These are phyloP conservation scores for Hydraecia micacea DNA, from an alignment of 2,888 invertebrate species.

Conservation along the genomic window DNA sequence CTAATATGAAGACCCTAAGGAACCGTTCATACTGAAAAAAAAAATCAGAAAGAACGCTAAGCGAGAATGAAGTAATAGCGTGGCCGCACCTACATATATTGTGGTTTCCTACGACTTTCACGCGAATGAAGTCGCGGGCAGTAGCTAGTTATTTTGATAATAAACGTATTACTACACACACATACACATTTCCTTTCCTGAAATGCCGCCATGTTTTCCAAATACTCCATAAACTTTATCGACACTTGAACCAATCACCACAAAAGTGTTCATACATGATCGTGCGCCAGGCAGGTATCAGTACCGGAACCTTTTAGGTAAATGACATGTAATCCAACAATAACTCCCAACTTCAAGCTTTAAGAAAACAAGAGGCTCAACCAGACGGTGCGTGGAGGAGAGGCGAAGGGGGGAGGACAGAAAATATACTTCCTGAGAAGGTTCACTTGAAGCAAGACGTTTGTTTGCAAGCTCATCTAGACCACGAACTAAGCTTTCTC, in stretches of 20 bases:
- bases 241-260: constrained; percentile 2
- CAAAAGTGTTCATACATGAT: constrained; percentile 16
- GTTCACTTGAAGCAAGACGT: constrained; percentile 8
- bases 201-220: neutral
- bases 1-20: no score
- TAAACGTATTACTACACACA: neutral
- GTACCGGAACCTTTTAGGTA: constrained; percentile 53
- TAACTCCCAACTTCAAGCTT: constrained; percentile 50
- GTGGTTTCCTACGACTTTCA: no score
- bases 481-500: neutral
- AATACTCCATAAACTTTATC: neutral
- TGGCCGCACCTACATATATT: no score
- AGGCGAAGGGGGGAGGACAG: neutral
- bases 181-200: neutral
- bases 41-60: no score
- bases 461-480: neutral
- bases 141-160: no score
- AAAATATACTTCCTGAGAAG: constrained; percentile 28
- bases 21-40: no score
- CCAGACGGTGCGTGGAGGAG: constrained; percentile 12
- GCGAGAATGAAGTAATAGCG: no score
- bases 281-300: constrained; percentile 28
- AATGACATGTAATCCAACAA: constrained; percentile 55
- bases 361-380: constrained; percentile 54
- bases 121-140: no score